These are phyloP conservation scores for Leptinotarsa juncta DNA, from an alignment of 2,888 invertebrate species.

Conservation along the genomic window DNA sequence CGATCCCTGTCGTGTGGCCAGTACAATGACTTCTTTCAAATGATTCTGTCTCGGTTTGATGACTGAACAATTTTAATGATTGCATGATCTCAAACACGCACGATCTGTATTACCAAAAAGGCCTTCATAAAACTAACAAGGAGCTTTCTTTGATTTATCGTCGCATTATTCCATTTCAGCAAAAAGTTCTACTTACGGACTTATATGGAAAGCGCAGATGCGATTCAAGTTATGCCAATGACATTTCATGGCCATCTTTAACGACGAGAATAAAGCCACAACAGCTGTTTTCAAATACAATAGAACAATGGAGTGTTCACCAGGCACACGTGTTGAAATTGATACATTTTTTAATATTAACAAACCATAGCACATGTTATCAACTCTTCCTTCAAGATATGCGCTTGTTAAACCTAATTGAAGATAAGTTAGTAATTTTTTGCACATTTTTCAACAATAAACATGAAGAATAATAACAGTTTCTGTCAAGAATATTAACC, in stretches of 20 bases:
- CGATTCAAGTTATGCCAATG: not conserved
- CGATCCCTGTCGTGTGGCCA: not conserved
- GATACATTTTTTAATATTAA: not conserved
- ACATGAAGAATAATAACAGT: not conserved
- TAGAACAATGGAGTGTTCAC: constrained; percentile 18
- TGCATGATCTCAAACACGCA: not conserved
- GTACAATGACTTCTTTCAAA: constrained; percentile 24
- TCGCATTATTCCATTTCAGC: constrained; percentile 8
- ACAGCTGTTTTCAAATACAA: constrained; percentile 8
- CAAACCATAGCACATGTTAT: not conserved
- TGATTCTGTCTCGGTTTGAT: constrained; percentile 1
- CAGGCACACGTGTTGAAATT: not conserved
- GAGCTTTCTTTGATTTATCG: constrained; percentile 9
- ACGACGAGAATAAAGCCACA: not conserved
- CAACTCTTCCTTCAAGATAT: not conserved
- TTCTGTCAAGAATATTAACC: not conserved
- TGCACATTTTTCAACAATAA: too few relatives aligned
- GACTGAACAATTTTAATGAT: constrained; percentile 12
- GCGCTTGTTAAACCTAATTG: not conserved
- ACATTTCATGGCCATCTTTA: not conserved
- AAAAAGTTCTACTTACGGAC: not conserved
- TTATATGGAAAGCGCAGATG: not conserved
- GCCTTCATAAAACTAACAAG: not conserved
- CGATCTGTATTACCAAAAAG: constrained; percentile 11
- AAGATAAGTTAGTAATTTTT: not conserved